A percentile compares a stretch with the other conserved stretches of the same genome.
Conservation (phyloP, 92 coral and sea anemone species). For the Muricea muricata region DNA sequence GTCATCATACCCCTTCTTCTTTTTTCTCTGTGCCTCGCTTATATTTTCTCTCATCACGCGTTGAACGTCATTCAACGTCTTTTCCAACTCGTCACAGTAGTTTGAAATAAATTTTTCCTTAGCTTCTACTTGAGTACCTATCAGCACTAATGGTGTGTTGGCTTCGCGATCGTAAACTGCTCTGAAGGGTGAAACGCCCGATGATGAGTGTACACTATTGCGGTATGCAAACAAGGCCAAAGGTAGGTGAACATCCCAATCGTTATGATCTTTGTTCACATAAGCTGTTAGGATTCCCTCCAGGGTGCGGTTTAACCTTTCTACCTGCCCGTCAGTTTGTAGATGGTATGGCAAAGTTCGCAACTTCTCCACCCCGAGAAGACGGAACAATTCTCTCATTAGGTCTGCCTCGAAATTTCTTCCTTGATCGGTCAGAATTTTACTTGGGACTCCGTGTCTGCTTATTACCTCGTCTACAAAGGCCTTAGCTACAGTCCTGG, state of each 20-base stretch:
- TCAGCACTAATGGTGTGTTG: background rate
- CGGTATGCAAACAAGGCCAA: conserved; percentile 27
- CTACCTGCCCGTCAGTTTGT: conserved; percentile 17
- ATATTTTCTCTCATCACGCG: background rate
- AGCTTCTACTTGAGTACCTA: background rate
- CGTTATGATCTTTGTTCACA: background rate
- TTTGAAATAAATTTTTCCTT: background rate
- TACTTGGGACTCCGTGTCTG: conserved; percentile 21
- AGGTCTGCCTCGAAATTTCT: conserved; percentile 9
- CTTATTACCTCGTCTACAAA: background rate
- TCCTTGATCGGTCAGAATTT: conserved; percentile 40
- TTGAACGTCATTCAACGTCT: background rate
- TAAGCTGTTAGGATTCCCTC: conserved; percentile 1
- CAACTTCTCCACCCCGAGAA: conserved; percentile 6
- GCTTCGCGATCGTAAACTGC: background rate
- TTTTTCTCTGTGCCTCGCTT: background rate
- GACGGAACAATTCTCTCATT: background rate
- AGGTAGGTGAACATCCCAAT: conserved; percentile 26
- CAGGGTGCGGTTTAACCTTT: conserved; percentile 17
- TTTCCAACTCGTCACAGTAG: background rate
- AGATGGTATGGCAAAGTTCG: conserved; percentile 17
- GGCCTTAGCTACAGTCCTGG: conserved; percentile 9
- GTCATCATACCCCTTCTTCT: background rate
- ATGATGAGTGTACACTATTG: background rate
- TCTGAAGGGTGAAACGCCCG: background rate